Evolutionary conservation across 2,888 invertebrate genomes (phyloP), one percentile per base, ranked within the genome.

Genomic region (Leptinotarsa haldemani): DNA sequence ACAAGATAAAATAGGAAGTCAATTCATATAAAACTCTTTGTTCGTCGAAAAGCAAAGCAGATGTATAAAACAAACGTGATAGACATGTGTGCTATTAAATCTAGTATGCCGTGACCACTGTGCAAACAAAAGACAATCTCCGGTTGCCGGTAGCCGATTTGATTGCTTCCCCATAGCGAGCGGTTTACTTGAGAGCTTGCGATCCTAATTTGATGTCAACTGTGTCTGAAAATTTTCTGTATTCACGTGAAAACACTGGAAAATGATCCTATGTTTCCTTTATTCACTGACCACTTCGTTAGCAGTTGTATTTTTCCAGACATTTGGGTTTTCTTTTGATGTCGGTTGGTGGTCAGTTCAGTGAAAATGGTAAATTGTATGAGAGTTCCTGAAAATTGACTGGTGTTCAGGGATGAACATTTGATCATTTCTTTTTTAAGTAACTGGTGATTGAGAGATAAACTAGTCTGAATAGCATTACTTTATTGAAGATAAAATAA

Each of bases 51-150:
- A 79, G 78, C 78, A 77, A 79, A 74, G 78, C 81, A 82, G 83
- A 83, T 82, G 84, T 81, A 80, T 76, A 81, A 82, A 79, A 80
- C 81, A 83, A 84, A 84, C 83, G 81, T 71, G 77, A 74, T 76
- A 77, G 80, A 81, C 81, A 82, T 84, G 81, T 82, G 82, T 79
- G 80, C 80, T 82, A 82, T 83, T 82, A 83, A 82, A 83, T 80
- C 81, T 80, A 80, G 80, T 77, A 78, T 80, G 81, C 78, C 77
- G 78, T 79, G 82, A 78, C 82, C 81, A 82, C 84, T 84, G 83
- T 81, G 79, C 83, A 85, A 85, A 86, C 84, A 86, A 82, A 81
- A 84, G 83, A 84, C 86, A 85, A 86, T 86, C 85, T 86, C 86
- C 86, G 86, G 85, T 84, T 83, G 84, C 81, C 85, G 83, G 82